Evolutionary conservation across 2,797 vertebrate species (phyloP).

Genomic region (Benthosema pterotum): DNA sequence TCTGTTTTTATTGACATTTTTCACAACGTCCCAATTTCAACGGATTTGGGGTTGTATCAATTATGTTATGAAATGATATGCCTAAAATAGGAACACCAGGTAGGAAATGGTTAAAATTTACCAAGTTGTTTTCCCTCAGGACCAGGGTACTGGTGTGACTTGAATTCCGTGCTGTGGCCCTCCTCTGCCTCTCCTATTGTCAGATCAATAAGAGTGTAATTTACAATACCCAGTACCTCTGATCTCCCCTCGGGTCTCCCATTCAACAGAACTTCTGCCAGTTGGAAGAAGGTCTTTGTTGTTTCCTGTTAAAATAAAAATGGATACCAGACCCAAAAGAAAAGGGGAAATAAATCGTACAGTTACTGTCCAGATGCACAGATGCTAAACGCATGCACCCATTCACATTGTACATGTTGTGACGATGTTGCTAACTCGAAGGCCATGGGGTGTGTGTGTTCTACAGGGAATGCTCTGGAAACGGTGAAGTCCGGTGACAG

Average conservation of each 20-base stretch:
- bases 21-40: no score
- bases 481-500: conserved; percentile 85
- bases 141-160: conserved; percentile 15
- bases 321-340: no score
- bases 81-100: no score
- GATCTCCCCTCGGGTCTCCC: conserved; percentile 43
- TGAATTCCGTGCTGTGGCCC: conserved; percentile 49
- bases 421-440: background rate
- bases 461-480: conserved; percentile 84
- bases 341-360: no score
- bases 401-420: background rate
- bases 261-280: conserved; percentile 45
- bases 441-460: background rate
- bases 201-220: conserved; percentile 57
- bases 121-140: no score
- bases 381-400: no score
- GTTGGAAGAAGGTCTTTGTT: conserved; percentile 15
- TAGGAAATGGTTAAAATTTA: no score
- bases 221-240: conserved; percentile 30
- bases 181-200: conserved; percentile 60
- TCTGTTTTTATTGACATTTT: no score
- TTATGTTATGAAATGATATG: no score
- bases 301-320: background rate
- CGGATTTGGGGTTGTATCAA: no score
- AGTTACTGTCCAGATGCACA: background rate